A percentile compares a stretch with the other conserved stretches of the same genome.
Evolutionary conservation across 2,113 vertebrate genomes (phyloP).

Genomic region (Pachycephala philippinensis): DNA sequence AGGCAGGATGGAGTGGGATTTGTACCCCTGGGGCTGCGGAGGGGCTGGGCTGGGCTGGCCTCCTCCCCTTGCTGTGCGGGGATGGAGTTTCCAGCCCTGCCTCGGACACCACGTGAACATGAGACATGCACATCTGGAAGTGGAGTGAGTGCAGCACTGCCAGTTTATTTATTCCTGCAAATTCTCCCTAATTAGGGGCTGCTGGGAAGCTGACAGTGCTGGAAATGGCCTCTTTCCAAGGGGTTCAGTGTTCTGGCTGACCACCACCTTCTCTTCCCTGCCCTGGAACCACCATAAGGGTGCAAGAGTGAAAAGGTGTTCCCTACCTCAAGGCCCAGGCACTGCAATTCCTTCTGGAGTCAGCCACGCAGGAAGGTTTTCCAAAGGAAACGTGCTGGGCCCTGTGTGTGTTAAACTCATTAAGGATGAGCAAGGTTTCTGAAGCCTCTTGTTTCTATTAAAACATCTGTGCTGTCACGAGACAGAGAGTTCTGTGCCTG

Average conservation of each 20-base stretch:
- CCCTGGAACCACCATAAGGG: background rate
- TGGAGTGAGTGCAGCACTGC: background rate
- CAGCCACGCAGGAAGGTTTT: background rate
- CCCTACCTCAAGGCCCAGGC: background rate
- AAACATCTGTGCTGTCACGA: background rate
- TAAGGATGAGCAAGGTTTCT: background rate
- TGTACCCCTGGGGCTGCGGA: background rate
- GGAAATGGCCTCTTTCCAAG: background rate
- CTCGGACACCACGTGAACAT: background rate
- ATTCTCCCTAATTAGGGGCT: background rate
- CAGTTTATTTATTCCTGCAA: background rate
- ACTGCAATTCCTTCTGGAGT: background rate
- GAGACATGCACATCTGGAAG: constrained; percentile 24
- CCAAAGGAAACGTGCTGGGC: background rate
- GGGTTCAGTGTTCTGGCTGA: background rate
- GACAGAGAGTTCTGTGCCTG: background rate
- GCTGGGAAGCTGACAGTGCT: background rate
- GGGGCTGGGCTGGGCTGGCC: background rate
- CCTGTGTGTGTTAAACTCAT: constrained; percentile 18
- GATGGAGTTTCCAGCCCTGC: background rate
- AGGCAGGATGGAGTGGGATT: background rate
- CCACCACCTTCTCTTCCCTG: background rate
- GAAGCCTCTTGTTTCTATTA: background rate
- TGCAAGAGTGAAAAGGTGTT: background rate
- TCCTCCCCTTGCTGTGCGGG: background rate